Conservation (phyloP, 2,888 invertebrate genomes). For the Caenorhabditis sp. region DNA sequence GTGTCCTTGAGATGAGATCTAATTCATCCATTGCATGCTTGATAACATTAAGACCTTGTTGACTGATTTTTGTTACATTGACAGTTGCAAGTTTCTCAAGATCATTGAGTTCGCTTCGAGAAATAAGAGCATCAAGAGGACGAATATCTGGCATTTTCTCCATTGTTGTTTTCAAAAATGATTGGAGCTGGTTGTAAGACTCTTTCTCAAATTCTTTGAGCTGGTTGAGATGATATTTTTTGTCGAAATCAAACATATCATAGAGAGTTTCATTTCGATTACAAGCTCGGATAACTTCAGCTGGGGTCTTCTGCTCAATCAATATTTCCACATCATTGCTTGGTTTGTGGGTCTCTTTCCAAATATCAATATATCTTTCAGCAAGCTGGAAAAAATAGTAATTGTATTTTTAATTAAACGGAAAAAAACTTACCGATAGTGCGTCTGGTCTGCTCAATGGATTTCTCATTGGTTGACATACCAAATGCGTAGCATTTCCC, state of each 20-base stretch:
- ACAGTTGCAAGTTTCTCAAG: conserved; percentile 47
- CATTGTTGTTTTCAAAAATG: conserved; percentile 36
- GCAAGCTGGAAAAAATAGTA: conserved; percentile 52
- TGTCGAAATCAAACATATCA: conserved; percentile 64
- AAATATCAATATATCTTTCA: conserved; percentile 61
- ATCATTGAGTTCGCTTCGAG: conserved; percentile 29
- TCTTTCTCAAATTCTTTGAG: conserved; percentile 51
- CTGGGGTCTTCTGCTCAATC: conserved; percentile 50
- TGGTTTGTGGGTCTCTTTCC: conserved; percentile 36
- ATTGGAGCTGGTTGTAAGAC: conserved; percentile 42
- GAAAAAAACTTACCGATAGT: conserved; percentile 51
- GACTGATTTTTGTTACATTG: conserved; percentile 50
- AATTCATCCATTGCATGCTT: conserved; percentile 49
- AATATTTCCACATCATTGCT: conserved; percentile 36
- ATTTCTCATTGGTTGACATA: conserved; percentile 65
- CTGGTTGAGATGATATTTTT: conserved; percentile 61
- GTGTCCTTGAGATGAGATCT: conserved; percentile 44
- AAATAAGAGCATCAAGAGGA: conserved; percentile 38
- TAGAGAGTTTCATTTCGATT: conserved; percentile 65
- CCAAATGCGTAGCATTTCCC: conserved; percentile 59
- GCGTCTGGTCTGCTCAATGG: conserved; percentile 62
- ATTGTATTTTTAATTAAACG: not conserved
- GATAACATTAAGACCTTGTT: conserved; percentile 43
- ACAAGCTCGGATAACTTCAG: conserved; percentile 64
- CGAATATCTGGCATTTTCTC: conserved; percentile 44